Base-by-base conservation (phyloP, 2,888 invertebrate genomes). In the Plemyria rubiginata region DNA sequence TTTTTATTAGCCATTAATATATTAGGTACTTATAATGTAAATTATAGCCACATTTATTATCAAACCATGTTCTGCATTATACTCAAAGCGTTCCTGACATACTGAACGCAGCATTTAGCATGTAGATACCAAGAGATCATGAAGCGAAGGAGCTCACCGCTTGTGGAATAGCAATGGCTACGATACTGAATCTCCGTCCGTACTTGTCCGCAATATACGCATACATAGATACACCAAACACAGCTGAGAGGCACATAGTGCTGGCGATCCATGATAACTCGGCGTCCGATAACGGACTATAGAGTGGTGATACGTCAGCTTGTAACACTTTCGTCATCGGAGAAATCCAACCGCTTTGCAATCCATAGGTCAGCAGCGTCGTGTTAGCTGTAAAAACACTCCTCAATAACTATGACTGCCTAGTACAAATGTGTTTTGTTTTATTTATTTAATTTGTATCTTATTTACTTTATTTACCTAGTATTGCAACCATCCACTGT, bases 181-280 rank as follows among this genome's bases (percentile, higher is more conserved):
- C 74, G 0, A 92, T 82, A 4, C 91, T 86, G 16, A 74, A 67
- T 73, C 87, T 92, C 49, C 93, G 79, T 1, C 93, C 93, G 54
- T 81, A 83, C 28, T 69, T 76, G 67, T 93, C 89, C 1, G 89
- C 85, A 15, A 89, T 67, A 52, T 82, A 80, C 9, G 93, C 84
- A 72, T 86, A 93, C n/a, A 91, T 55, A 4, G 89, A 78, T 2
- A 88, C 90, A 0, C 78, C 75, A 6, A 80, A 52, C 7, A 79
- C 75, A n/a, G 82, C 82, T 1, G 85, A 80, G 67, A 94, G 71
- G 9, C 87, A 81, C 51, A 78, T 65, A 0, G 80, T 78, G 41
- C 93, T 92, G 9, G 91, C 93, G 12, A 94, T 75, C 88, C 91
- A 88, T 0, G 92, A 86, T 15, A 90, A 72, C 62, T 86, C 84